Percentiles rank a stretch among this genome's conserved stretches.
phyloP scores from a whole-genome alignment of 2,113 vertebrate species.

The Neolamprologus modestus region DNA sequence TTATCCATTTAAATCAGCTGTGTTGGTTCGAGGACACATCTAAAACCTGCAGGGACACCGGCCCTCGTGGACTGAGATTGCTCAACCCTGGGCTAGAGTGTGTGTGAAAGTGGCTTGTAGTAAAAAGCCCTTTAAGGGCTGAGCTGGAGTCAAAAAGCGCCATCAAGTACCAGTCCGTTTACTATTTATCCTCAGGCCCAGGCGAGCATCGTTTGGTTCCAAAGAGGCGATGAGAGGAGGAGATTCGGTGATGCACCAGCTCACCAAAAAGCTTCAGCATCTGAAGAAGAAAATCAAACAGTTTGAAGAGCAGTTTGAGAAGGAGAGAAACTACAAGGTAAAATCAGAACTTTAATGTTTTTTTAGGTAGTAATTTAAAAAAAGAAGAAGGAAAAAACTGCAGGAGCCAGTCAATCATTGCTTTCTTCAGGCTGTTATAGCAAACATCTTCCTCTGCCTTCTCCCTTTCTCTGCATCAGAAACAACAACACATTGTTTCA shows the following conservation, averaged over 20 bases:
- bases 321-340: conserved; percentile 90
- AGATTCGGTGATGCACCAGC: conserved; percentile 81
- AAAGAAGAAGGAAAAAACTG: neutral
- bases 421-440: neutral
- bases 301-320: conserved; percentile 97
- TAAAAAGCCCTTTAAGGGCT: neutral
- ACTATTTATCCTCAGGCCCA: conserved; percentile 66
- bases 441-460: neutral
- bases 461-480: neutral
- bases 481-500: neutral
- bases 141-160: neutral
- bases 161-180: fast-evolving
- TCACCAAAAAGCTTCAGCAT: conserved; percentile 92
- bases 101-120: neutral
- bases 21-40: no score
- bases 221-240: conserved; percentile 90
- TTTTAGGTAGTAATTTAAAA: neutral
- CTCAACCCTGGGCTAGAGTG: neutral
- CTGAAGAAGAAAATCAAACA: conserved; percentile 94
- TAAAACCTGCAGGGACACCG: no score
- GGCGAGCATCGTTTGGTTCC: conserved; percentile 86
- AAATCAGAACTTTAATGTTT: neutral
- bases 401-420: neutral
- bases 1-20: no score
- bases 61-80: no score